Evolutionary conservation across 2,888 invertebrate species (phyloP).

Genomic region (Tribolium freemani): DNA sequence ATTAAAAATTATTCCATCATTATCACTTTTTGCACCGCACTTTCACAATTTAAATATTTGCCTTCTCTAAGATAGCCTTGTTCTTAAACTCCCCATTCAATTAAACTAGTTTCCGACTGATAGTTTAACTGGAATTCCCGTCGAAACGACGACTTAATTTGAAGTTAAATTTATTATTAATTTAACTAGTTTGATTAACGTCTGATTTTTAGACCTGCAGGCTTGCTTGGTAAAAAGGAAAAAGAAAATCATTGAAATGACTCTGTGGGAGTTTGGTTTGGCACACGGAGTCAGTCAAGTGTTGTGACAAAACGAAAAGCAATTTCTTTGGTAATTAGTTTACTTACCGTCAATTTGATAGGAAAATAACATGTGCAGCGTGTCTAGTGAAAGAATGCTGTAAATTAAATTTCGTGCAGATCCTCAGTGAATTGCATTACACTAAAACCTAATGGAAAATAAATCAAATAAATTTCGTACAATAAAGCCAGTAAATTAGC

Average conservation of each 20-base stretch:
- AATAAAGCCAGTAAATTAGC: conserved; percentile 35
- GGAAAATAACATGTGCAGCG: conserved; percentile 18
- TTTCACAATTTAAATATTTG: background rate
- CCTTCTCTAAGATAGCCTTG: background rate
- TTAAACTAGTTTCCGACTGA: background rate
- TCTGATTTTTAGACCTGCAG: background rate
- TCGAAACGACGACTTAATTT: background rate
- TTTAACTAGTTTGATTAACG: background rate
- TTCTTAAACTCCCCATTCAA: background rate
- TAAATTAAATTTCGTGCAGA: conserved; percentile 23
- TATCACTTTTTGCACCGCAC: background rate
- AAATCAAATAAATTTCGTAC: conserved; percentile 31
- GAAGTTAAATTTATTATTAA: background rate
- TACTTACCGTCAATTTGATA: conserved; percentile 12
- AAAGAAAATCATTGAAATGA: too few relatives aligned
- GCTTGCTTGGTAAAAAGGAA: too few relatives aligned
- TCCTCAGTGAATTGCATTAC: conserved; percentile 3
- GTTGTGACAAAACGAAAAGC: conserved; percentile 1
- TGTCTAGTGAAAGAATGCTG: conserved; percentile 12
- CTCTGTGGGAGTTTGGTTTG: background rate
- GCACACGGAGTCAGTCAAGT: background rate
- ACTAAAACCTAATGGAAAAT: conserved; percentile 30
- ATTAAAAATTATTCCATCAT: background rate
- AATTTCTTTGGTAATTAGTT: conserved; percentile 1
- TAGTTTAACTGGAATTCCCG: background rate